These are phyloP conservation scores for Pteruthius melanotis DNA, from an alignment of 2,113 vertebrate species.

Conservation along the genomic window DNA sequence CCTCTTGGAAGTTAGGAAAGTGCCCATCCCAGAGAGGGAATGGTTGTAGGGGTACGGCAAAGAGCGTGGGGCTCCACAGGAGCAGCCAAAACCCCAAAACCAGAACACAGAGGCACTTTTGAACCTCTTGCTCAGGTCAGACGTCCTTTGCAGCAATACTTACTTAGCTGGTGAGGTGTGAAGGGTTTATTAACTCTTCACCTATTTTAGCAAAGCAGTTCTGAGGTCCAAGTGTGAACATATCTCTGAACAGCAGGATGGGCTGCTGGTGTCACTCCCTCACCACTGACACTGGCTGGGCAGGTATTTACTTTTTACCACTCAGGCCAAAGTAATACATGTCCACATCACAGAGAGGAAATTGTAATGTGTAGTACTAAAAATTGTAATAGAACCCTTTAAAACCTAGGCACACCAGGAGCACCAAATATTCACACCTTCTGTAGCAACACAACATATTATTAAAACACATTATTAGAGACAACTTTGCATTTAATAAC, in stretches of 20 bases:
- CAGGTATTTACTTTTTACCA: background rate
- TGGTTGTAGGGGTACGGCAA: accelerated
- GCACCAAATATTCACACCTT: background rate
- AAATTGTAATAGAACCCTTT: background rate
- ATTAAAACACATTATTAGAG: background rate
- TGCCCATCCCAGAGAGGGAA: background rate
- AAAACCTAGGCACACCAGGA: background rate
- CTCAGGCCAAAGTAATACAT: background rate
- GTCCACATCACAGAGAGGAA: background rate
- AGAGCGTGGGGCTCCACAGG: background rate
- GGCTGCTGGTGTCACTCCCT: background rate
- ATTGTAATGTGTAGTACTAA: background rate
- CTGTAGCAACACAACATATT: background rate
- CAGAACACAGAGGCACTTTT: background rate
- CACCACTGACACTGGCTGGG: background rate
- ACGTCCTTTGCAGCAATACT: background rate
- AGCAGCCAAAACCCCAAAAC: background rate
- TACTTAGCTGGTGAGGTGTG: background rate
- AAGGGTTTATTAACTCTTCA: background rate
- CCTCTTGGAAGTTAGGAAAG: background rate
- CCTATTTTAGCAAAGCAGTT: background rate
- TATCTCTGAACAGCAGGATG: background rate
- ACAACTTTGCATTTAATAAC: background rate
- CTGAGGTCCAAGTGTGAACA: background rate
- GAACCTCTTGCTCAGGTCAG: background rate